Evolutionary conservation across 1,140 invertebrate genomes (phyloP), one percentile per base, ranked within the genome.

Genomic region (Stratiolaelaps scimitus): DNA sequence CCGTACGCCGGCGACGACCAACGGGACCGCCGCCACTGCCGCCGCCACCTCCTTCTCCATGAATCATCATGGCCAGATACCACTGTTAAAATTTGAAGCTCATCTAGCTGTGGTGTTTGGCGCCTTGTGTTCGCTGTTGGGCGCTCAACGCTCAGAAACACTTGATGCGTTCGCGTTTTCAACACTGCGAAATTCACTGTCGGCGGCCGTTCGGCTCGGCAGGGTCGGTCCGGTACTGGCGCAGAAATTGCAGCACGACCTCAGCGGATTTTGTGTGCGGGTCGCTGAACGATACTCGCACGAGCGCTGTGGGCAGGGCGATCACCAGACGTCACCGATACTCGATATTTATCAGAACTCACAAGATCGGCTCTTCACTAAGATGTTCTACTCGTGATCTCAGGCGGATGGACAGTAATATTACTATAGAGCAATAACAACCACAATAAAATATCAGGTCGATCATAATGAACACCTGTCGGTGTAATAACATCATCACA

Each of bases 351-450:
- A 29, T 23, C 53, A 60, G 20, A 34, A 34, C 2, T 26, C 53
- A 15, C 53, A 60, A 26, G 53, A 60, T 60, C 26, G 53, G 10
- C 53, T 60, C 17, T 60, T 60, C 53, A 60, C 53, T 19, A 60
- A 60, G 26, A 60, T 60, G 53, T 60, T 60, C 53, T 60, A 60
- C 26, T 60, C 53, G 17, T 60, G 53, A 60, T 34, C 4, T 26
- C 23, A 23, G 47, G 19, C 47, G 15, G 28, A 28, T 48, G n/a
- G n/a, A n/a, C n/a, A n/a, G n/a, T n/a, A n/a, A n/a, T n/a, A n/a
- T n/a, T n/a, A n/a, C n/a, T n/a, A n/a, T n/a, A n/a, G n/a, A n/a
- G n/a, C n/a, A n/a, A n/a, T n/a, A n/a, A n/a, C n/a, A n/a, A n/a
- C n/a, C n/a, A n/a, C n/a, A n/a, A n/a, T n/a, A n/a, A n/a, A n/a